Percentiles rank a stretch among this genome's conserved stretches.
These are phyloP conservation scores for Resseliella maxima DNA, from an alignment of 2,888 invertebrate species.

Conservation along the genomic window DNA sequence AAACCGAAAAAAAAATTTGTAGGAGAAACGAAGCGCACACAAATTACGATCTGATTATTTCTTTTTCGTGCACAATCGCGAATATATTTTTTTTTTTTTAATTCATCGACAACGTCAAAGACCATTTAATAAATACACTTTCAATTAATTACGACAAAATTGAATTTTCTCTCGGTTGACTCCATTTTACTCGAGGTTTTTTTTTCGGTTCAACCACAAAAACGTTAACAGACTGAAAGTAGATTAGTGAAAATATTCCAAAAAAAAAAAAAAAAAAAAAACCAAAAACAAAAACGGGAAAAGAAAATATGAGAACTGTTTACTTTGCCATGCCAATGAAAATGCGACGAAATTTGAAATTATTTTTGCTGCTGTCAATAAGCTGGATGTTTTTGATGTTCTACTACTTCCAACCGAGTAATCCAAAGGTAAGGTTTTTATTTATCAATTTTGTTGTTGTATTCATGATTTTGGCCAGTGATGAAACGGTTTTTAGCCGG, in stretches of 20 bases:
- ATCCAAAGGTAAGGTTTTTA: slow-evolving; percentile 56
- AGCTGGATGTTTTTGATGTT: slow-evolving; percentile 56
- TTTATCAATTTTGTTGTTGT: slow-evolving; percentile 2
- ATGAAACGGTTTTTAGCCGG: background rate
- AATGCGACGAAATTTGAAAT: slow-evolving; percentile 56
- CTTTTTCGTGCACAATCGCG: background rate
- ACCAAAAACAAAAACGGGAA: slow-evolving; percentile 4
- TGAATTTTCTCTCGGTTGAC: background rate
- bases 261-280: background rate
- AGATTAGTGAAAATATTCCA: background rate
- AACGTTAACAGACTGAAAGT: no score
- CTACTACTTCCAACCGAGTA: slow-evolving; percentile 55
- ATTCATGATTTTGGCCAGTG: background rate
- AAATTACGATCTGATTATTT: background rate
- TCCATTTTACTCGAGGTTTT: background rate
- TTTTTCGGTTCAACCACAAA: no score
- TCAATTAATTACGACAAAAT: slow-evolving; percentile 45
- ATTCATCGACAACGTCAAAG: background rate
- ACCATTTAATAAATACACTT: slow-evolving; percentile 16
- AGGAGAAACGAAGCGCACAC: background rate
- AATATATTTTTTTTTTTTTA: background rate
- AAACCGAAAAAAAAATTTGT: background rate
- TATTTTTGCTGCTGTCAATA: slow-evolving; percentile 55
- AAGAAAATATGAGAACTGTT: slow-evolving; percentile 40
- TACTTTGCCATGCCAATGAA: slow-evolving; percentile 48